Evolutionary conservation across 1,140 invertebrate species (phyloP), one percentile per base, ranked within the genome.

Genomic region (Chlorops oryzae): DNA sequence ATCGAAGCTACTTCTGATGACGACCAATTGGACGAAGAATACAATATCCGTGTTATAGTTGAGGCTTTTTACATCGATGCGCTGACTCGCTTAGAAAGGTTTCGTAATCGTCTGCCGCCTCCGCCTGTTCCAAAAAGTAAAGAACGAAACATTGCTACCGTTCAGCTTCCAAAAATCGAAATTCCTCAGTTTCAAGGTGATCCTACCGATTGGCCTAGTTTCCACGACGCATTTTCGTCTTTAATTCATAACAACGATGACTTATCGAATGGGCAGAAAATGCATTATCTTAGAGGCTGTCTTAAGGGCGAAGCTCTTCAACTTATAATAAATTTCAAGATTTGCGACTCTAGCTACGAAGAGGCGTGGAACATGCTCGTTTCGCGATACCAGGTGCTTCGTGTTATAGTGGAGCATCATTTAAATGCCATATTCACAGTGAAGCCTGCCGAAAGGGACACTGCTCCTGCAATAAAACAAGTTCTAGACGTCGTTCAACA

Each of bases 291-390:
- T n/a, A 23, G 24, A 23, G 32, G 42, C 25, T 44, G 42, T 18
- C 42, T 44, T 44, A 21, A 44, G 32, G 42, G 42, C 6, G 24
- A 44, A 17, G 42, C 24, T n/a, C n/a, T 44, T 23, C 42, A 44
- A 28, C 23, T 18, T 25, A 24, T 28, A 12, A 24, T 17, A 18
- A 27, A 27, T 25, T 44, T 2, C 25, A 21, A 44, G 24, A n/a
- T 44, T 25, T 25, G 13, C 17, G 42, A 32, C 9, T 13, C 25
- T 17, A 44, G 18, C 32, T 44, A 44, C 42, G 9, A 7, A 13
- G 24, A 13, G 42, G 42, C 22, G 5, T 44, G 22, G 41, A n/a
- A 43, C 12, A 18, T 43, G 6, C 25, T 43, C 13, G 25, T 21
- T 24, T 21, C 20, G 12, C 41, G 34, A 10, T 47, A 47, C 15